phyloP scores from a whole-genome alignment of 2,888 invertebrate genomes.

The Scaptomyza cyrtandrae region DNA sequence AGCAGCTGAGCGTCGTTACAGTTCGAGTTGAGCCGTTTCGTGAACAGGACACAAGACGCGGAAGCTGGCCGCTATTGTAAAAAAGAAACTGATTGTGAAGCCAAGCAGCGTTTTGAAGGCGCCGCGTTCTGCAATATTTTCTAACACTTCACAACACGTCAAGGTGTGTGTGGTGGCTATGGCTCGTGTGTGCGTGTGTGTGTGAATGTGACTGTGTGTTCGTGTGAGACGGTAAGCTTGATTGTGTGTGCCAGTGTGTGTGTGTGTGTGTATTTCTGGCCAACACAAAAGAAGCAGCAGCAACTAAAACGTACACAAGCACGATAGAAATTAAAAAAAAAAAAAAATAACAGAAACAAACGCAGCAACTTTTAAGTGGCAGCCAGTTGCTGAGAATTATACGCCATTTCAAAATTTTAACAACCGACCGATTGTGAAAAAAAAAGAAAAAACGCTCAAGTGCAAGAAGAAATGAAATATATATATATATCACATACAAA shows the following conservation, averaged over 20 bases:
- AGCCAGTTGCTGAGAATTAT: constrained; percentile 47
- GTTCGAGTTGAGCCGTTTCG: constrained; percentile 80
- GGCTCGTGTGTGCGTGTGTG: constrained; percentile 32
- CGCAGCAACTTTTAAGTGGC: constrained; percentile 49
- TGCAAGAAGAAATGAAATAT: constrained; percentile 4
- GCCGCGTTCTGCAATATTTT: constrained; percentile 55
- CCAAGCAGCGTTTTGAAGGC: constrained; percentile 35
- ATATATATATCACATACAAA: neutral
- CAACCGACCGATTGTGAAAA: constrained; percentile 25
- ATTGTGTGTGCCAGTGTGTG: constrained; percentile 17
- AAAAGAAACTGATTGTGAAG: constrained; percentile 21
- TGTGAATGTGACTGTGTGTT: constrained; percentile 24
- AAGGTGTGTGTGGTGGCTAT: constrained; percentile 47
- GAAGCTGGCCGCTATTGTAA: constrained; percentile 56
- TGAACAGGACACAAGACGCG: constrained; percentile 73
- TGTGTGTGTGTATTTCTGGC: constrained; percentile 25
- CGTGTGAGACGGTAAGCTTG: constrained; percentile 29
- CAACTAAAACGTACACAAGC: constrained; percentile 16
- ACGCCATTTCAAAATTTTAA: constrained; percentile 37
- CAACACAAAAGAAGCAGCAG: constrained; percentile 47
- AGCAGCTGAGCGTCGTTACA: constrained; percentile 70
- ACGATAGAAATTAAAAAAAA: neutral
- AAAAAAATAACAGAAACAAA: constrained; percentile 17
- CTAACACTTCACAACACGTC: constrained; percentile 50
- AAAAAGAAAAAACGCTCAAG: constrained; percentile 14